Base-by-base conservation (phyloP, 2,888 invertebrate species). In the Trachelus troglodyta region DNA sequence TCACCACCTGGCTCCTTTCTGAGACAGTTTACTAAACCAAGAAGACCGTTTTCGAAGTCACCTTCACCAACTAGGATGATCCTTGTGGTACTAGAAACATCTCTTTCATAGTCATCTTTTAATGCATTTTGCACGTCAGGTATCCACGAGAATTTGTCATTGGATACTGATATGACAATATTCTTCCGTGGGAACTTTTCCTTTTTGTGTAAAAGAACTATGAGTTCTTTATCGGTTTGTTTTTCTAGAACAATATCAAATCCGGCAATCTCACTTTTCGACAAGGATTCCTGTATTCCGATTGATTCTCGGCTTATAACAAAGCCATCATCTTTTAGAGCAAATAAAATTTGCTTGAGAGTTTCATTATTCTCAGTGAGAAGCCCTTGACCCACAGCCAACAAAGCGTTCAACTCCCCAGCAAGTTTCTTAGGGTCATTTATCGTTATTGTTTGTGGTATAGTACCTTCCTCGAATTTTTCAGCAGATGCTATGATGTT, bases 11-110 rank as follows among this genome's bases (percentile, higher is more conserved):
- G 95, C 88, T 98, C 98, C 85, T 94, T 95, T 79, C 96, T 93
- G 37, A 99, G 90, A 90, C 98, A 98, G 86, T 98, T 98, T 0
- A 97, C 94, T 77, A 98, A 92, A n/a, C 99, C 99, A 34, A 98
- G 90, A 0, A 98, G 92, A 23, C 99, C 99, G 88, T 94, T 96
- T 11, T 94, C 92, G 3, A 93, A 92, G 77, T 95, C 94, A 82
- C 94, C 94, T 89, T 95, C 94, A 1, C 94, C 92, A 31, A 96
- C 94, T 0, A 98, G 89, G 1, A 96, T 92, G 1, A 96, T 90
- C 85, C 94, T 94, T 23, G 92, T 92, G 0, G 92, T 91, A 40
- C 91, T 90, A 77, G 92, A 91, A 0, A 91, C 85, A 69, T 93
- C 92, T 77, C 93, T 93, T 91, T 93, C 81, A 89, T 89, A 75